Evolutionary conservation across 2,888 invertebrate species (phyloP).

Genomic region (Drosophila peninsularis): DNA sequence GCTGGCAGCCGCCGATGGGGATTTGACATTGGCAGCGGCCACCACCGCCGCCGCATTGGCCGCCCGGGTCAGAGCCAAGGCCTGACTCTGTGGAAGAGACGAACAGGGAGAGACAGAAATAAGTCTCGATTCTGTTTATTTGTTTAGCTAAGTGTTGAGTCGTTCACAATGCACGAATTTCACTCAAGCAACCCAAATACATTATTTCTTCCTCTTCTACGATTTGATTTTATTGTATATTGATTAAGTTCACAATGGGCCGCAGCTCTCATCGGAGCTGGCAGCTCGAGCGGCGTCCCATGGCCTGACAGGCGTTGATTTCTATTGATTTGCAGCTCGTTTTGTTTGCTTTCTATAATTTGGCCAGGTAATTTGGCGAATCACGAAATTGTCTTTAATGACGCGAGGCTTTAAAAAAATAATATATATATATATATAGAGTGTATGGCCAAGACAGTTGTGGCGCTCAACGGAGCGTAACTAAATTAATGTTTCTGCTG

Average conservation of each 20-base stretch:
- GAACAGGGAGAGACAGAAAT: not conserved
- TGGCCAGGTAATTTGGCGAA: conserved; percentile 79
- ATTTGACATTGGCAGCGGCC: conserved; percentile 83
- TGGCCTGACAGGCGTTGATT: conserved; percentile 76
- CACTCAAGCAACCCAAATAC: conserved; percentile 75
- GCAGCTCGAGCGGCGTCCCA: conserved; percentile 12
- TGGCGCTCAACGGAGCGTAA: conserved; percentile 68
- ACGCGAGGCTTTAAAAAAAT: conserved; percentile 45
- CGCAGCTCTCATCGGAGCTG: conserved; percentile 31
- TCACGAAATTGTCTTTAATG: conserved; percentile 81
- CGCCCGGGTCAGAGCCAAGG: conserved; percentile 87
- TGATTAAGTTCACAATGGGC: conserved; percentile 78
- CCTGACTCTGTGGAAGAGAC: conserved; percentile 87
- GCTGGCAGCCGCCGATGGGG: conserved; percentile 84
- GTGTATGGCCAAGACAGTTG: conserved; percentile 4
- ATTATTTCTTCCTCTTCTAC: conserved; percentile 1
- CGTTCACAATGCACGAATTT: conserved; percentile 56
- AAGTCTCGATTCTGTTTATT: conserved; percentile 51
- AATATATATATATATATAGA: not conserved
- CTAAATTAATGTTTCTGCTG: conserved; percentile 70
- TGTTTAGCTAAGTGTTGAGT: conserved; percentile 69
- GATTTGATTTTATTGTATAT: conserved; percentile 63
- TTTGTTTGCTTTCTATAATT: conserved; percentile 78
- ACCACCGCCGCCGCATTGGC: conserved; percentile 42
- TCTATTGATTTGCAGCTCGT: conserved; percentile 73